Percentiles rank a stretch among this genome's conserved stretches.
Evolutionary conservation across 2,797 vertebrate species (phyloP).

Genomic region (Crenuchus spilurus): DNA sequence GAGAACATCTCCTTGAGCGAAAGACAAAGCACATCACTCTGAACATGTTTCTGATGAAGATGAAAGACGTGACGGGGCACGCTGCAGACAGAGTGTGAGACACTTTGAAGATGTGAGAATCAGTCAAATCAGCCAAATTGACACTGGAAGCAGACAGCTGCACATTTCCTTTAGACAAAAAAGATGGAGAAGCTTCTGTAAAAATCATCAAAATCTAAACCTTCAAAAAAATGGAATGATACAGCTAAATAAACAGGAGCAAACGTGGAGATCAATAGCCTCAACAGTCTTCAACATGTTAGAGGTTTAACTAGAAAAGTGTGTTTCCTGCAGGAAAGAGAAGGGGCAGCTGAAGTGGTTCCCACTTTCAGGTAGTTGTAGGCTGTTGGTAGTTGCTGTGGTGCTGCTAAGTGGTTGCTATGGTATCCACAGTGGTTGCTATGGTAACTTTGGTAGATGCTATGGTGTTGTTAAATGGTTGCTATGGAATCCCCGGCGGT

Average conservation of each 20-base stretch:
- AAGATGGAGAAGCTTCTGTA: not conserved
- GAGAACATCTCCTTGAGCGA: not conserved
- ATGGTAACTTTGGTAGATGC: too few species aligned
- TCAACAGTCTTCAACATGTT: too few species aligned
- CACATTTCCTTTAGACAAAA: not conserved
- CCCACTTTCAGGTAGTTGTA: too few species aligned
- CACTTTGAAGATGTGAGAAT: conserved; percentile 22
- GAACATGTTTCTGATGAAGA: not conserved
- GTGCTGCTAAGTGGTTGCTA: too few species aligned
- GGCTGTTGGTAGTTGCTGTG: too few species aligned
- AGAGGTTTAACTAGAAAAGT: too few species aligned
- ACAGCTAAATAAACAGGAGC: too few species aligned
- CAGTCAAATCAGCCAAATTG: conserved; percentile 9
- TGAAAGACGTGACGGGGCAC: not conserved
- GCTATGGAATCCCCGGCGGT: too few species aligned
- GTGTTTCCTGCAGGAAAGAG: too few species aligned
- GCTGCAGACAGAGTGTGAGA: not conserved
- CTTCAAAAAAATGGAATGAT: not conserved
- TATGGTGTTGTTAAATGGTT: too few species aligned
- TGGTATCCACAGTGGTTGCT: too few species aligned
- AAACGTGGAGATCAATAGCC: not conserved
- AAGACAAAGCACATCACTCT: conserved; percentile 14
- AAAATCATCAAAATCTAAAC: not conserved
- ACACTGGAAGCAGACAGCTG: conserved; percentile 6
- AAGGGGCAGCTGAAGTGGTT: too few species aligned